Base-by-base conservation (phyloP, 2,888 invertebrate species). In the Steinernema carpocapsae region DNA sequence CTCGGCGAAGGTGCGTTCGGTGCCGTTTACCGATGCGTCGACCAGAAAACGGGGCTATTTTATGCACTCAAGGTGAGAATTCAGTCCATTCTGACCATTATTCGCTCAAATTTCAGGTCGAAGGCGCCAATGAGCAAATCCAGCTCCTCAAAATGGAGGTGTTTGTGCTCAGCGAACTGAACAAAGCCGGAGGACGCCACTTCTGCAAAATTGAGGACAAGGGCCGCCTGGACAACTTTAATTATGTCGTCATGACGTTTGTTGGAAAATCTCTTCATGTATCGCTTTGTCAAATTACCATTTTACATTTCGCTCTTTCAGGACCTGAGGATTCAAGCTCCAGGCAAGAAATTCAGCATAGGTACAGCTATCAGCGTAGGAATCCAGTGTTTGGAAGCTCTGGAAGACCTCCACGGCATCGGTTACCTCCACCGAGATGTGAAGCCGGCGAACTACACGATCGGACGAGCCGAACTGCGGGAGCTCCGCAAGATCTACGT, bases 301-400 rank as follows among this genome's bases (percentile, higher is more conserved):
- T n/a, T n/a, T n/a, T n/a, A n/a, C n/a, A n/a, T 43, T 43, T 14
- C 7, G 7, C 10, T 14, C 7, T 43, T 43, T 43, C 43, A 43
- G 43, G 43, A 43, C 14, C 14, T 43, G 43, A 43, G 43, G 43
- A 14, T 51, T n/a, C 51, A 6, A 14, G 24, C 51, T 0, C 79
- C 72, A 7, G 45, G 64, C 4, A 70, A 56, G 37, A 70, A 76
- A 19, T 79, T 78, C 26, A 78, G 78, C 45, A 77, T 77, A 72
- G 83, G 83, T 32, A 83, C 83, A 4, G 79, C 84, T 12, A 78
- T 84, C 22, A 76, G 80, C 26, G 76, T 80, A 12, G 83, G 78
- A 0, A 79, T 80, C 45, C 84, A 84, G 76, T 77, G 79, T 10
- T 71, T 83, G 12, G 82, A 83, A 71, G 83, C 84, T 6, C 77